phyloP scores from a whole-genome alignment of 37 sponge, comb jelly and placozoan species.

The Halisarca cf. caerulea region DNA sequence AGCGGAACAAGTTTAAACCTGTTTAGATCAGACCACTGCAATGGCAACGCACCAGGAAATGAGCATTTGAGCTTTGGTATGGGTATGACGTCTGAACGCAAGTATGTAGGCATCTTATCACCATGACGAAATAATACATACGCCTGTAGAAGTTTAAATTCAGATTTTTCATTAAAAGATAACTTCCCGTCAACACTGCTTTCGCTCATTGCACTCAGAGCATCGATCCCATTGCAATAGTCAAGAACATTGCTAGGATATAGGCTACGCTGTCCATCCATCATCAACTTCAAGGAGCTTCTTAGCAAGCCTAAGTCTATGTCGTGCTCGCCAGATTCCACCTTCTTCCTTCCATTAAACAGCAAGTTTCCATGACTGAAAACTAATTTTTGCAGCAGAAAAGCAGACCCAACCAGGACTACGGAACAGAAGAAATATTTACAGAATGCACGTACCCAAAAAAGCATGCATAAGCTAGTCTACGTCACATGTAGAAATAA shows the following conservation, averaged over 20 bases:
- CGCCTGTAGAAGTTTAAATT: slow-evolving; percentile 46
- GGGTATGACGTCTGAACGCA: background rate
- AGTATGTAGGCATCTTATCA: slow-evolving; percentile 42
- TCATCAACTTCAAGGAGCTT: too few relatives aligned
- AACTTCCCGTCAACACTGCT: slow-evolving; percentile 42
- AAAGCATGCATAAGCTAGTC: too few relatives aligned
- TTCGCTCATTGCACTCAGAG: background rate
- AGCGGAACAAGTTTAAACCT: background rate
- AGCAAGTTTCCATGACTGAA: too few relatives aligned
- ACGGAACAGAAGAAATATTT: too few relatives aligned
- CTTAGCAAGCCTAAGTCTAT: background rate
- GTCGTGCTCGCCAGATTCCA: background rate
- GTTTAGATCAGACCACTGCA: background rate
- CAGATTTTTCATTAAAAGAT: background rate
- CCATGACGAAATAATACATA: slow-evolving; percentile 61
- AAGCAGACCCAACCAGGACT: too few relatives aligned
- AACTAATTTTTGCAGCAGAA: too few relatives aligned
- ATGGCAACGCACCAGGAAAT: background rate
- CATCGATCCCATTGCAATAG: background rate
- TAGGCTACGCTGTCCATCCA: background rate
- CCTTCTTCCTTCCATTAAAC: background rate
- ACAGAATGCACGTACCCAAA: too few relatives aligned
- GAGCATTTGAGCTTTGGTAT: background rate
- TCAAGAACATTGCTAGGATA: background rate
- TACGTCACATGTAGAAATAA: too few relatives aligned